Conservation (phyloP, 2,888 invertebrate species). For the Athalia cordata region DNA sequence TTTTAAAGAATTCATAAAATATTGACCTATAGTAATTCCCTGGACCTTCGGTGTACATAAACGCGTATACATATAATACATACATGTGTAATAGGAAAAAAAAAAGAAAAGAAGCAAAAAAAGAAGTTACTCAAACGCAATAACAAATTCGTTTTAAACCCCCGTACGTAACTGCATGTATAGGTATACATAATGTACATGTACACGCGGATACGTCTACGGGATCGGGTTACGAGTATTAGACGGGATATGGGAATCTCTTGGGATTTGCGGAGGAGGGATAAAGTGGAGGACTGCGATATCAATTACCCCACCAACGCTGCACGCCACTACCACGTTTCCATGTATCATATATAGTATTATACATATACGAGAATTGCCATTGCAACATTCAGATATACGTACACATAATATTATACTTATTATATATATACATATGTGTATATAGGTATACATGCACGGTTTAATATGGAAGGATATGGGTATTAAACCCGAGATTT, state of each 20-base stretch:
- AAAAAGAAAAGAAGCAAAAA: background rate
- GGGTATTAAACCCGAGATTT: slow-evolving; percentile 29
- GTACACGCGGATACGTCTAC: slow-evolving; percentile 28
- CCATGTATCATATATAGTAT: too few species aligned
- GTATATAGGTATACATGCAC: slow-evolving; percentile 28
- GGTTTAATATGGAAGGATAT: slow-evolving; percentile 10
- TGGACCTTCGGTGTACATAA: too few species aligned
- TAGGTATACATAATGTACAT: background rate
- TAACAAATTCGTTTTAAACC: background rate
- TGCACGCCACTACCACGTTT: background rate
- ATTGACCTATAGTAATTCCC: too few species aligned
- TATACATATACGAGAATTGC: too few species aligned
- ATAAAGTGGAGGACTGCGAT: slow-evolving; percentile 14
- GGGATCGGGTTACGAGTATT: slow-evolving; percentile 45
- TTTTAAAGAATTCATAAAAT: too few species aligned
- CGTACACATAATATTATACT: too few species aligned
- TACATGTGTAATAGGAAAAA: background rate
- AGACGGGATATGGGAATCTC: slow-evolving; percentile 38
- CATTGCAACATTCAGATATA: too few species aligned
- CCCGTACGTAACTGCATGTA: background rate
- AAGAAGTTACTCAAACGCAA: background rate
- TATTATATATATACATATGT: too few species aligned
- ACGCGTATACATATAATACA: too few species aligned
- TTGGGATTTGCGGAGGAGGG: slow-evolving; percentile 29
- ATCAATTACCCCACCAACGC: slow-evolving; percentile 41